These are phyloP conservation scores for Fregata magnificens DNA, from an alignment of 2,113 vertebrate genomes.

Conservation along the genomic window DNA sequence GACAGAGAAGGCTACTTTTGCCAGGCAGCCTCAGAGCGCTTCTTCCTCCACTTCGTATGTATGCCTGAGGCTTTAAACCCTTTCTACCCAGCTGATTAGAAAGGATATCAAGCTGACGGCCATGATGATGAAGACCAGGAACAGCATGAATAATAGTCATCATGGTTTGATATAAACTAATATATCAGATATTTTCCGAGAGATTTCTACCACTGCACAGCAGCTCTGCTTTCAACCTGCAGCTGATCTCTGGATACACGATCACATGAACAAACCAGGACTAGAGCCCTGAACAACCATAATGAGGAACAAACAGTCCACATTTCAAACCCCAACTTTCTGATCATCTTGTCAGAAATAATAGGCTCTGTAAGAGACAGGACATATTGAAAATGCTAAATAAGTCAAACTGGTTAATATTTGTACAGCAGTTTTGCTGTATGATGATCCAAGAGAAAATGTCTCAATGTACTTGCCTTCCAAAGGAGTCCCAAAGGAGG, in stretches of 20 bases:
- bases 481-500: neutral
- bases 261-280: neutral
- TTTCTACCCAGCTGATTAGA: neutral
- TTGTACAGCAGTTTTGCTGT: neutral
- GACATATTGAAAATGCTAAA: neutral
- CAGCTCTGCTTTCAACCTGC: neutral
- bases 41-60: neutral
- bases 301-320: neutral
- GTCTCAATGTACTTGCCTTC: neutral
- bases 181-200: neutral
- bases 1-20: neutral
- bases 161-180: neutral
- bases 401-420: neutral
- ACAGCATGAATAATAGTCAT: neutral
- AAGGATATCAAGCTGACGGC: constrained; percentile 13
- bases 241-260: neutral
- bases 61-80: neutral
- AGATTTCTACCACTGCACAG: neutral
- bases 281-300: neutral
- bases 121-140: neutral
- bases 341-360: neutral
- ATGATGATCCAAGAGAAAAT: neutral
- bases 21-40: neutral
- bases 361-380: neutral
- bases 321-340: neutral